Percentiles rank a stretch among this genome's conserved stretches.
phyloP scores from a whole-genome alignment of 2,797 vertebrate genomes.

The Varecia variegata region DNA sequence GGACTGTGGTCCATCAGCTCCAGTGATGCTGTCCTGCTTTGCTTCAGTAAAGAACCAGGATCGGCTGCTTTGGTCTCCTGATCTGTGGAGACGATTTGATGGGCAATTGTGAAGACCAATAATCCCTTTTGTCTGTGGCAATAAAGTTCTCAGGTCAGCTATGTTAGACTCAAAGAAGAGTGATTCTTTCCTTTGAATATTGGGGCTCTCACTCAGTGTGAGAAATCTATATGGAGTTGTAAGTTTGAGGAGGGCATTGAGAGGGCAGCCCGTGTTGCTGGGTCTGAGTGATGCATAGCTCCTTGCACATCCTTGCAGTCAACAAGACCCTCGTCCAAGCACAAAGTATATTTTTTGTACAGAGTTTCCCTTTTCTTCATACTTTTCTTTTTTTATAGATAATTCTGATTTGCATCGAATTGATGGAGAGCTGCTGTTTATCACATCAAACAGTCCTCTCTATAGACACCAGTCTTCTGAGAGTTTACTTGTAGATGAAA shows the following conservation, averaged over 20 bases:
- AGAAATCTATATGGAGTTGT: slow-evolving; percentile 83
- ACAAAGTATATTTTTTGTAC: slow-evolving; percentile 53
- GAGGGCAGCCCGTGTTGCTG: slow-evolving; percentile 84
- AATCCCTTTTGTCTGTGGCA: slow-evolving; percentile 64
- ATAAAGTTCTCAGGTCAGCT: slow-evolving; percentile 61
- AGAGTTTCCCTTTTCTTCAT: not conserved
- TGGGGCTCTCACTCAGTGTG: slow-evolving; percentile 88
- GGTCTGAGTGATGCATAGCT: slow-evolving; percentile 81
- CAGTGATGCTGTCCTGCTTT: not conserved
- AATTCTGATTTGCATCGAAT: slow-evolving; percentile 72
- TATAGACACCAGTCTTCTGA: not conserved
- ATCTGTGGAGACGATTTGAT: slow-evolving; percentile 18
- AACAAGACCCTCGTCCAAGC: not conserved
- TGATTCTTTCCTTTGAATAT: slow-evolving; percentile 88
- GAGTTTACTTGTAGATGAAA: slow-evolving; percentile 56
- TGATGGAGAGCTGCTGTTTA: slow-evolving; percentile 37
- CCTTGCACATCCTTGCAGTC: slow-evolving; percentile 52
- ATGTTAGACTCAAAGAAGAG: slow-evolving; percentile 83
- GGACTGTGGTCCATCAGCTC: not conserved
- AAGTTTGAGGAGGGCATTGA: slow-evolving; percentile 88
- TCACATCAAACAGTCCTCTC: not conserved
- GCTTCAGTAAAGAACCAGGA: not conserved
- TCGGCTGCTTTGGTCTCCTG: not conserved
- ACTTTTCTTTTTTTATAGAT: slow-evolving; percentile 38
- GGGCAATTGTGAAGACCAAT: not conserved